Percentiles rank a stretch among this genome's conserved stretches.
These are phyloP conservation scores for Callorhinus ursinus DNA, from an alignment of 2,113 vertebrate species.

Conservation along the genomic window DNA sequence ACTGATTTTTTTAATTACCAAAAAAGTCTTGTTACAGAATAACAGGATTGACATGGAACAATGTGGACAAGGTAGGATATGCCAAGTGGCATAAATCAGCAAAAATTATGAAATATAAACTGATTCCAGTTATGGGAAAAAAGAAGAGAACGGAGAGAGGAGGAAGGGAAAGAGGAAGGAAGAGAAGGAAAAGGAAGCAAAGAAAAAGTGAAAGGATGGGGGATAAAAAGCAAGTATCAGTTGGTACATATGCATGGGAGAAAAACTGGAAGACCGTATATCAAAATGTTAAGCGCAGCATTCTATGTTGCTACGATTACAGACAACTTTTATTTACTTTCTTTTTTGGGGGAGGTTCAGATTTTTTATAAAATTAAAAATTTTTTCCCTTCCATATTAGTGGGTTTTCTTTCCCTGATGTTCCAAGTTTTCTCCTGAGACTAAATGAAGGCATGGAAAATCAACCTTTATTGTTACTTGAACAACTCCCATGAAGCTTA, in stretches of 20 bases:
- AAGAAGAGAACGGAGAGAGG: neutral
- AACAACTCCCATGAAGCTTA: neutral
- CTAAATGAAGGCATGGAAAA: conserved; percentile 23
- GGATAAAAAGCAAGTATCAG: neutral
- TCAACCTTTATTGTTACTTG: neutral
- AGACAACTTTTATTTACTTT: neutral
- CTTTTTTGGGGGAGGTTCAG: neutral
- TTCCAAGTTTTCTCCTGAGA: neutral
- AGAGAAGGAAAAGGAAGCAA: neutral
- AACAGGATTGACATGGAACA: neutral
- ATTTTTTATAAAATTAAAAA: neutral
- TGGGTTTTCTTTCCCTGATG: neutral
- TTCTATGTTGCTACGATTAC: neutral
- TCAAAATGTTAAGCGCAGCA: neutral
- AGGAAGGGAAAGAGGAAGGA: neutral
- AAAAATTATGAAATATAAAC: neutral
- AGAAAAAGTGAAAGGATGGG: neutral
- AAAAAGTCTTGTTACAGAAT: neutral
- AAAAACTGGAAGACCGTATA: neutral
- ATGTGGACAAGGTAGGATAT: neutral
- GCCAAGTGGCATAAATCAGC: neutral
- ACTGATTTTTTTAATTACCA: neutral
- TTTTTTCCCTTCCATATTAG: neutral
- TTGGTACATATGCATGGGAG: neutral
- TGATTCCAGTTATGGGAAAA: neutral